Evolutionary conservation across 2,888 invertebrate species (phyloP), one percentile per base, ranked within the genome.

Genomic region (Mystacides longicornis): DNA sequence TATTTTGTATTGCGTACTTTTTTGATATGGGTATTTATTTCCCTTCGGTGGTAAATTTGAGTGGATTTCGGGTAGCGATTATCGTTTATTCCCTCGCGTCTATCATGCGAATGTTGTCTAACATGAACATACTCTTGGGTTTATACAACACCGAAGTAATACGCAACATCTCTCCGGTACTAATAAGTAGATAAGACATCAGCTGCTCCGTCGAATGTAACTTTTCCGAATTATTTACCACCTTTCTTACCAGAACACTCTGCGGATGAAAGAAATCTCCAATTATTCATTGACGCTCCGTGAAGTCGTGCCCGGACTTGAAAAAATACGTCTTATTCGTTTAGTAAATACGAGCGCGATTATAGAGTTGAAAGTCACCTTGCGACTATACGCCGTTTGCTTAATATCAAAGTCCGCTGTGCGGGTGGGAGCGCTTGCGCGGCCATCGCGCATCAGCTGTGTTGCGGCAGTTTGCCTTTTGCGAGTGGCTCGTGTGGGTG

Each of bases 381-480:
- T 23, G 48, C 23, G 22, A 48, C 22, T 22, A 48, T 23, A 23
- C 16, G 46, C 21, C 46, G 11, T 21, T 46, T 46, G 16, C 46
- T 46, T 3, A 21, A 46, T 16, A 18, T 9, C 18, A 14, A 16
- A 46, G 14, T 48, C 2, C 49, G 46, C 50, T 52, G 58, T 50
- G 59, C 46, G 59, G 59, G 20, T 57, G 58, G 51, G 63, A 61
- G 57, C 62, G 62, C 43, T 62, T 63, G 51, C 64, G 64, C 59
- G 59, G 62, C 66, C 59, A 61, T 64, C 60, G 53, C 51, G 42
- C 54, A 54, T 60, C 53, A 56, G 51, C 62, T 59, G 60, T 60
- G 53, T 47, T 62, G 63, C 68, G 67, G 68, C 64, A 68, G 63
- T 67, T 67, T 54, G 67, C 68, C 55, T 37, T 37, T 37, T 14